Base-by-base conservation (phyloP, 2,113 vertebrate genomes). In the Xiphophorus maculatus region DNA sequence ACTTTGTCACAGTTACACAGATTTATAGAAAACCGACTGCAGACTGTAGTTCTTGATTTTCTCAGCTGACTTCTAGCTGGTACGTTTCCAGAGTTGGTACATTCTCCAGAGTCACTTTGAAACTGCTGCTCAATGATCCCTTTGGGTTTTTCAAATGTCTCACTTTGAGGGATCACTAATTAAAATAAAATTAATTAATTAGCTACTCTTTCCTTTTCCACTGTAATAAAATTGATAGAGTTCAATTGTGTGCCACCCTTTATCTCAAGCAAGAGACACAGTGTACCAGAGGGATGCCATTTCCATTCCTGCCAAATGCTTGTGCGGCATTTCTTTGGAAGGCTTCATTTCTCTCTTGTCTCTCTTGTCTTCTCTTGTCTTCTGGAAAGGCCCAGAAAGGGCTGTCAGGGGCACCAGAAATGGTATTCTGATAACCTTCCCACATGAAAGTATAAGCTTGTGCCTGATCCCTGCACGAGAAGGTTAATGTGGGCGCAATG, bases 181-280 rank as follows among this genome's bases (percentile, higher is more conserved):
- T 94, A 91, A 93, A 93, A 91, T 83, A 44, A 74, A 88, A 87
- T 90, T 83, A 72, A 33, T 93, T 93, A 93, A 94, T 93, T 37
- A 37, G 35, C 10, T 91, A 94, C 83, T 73, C 79, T 70, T 84
- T 66, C 74, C 66, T 82, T 79, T 73, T 76, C 83, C 81, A 30
- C 44, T 14, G 83, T 93, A 90, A 94, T 93, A 82, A 91, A 91
- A 87, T 44, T 42, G 86, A 88, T 75, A 54, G 72, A 81, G 83
- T 83, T 78, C 69, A 77, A 74, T 75, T 51, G 69, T 10, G 29
- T 7, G 29, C 80, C 84, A 80, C 84, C 88, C 81, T 88, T 85
- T 81, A 77, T 83, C 83, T 85, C 72, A 90, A 84, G 89, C 92
- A 83, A 90, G 85, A 78, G 83, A 92, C 84, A 90, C 91, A 82